Base-by-base conservation (phyloP, 2,797 vertebrate genomes). In the Paguma larvata region DNA sequence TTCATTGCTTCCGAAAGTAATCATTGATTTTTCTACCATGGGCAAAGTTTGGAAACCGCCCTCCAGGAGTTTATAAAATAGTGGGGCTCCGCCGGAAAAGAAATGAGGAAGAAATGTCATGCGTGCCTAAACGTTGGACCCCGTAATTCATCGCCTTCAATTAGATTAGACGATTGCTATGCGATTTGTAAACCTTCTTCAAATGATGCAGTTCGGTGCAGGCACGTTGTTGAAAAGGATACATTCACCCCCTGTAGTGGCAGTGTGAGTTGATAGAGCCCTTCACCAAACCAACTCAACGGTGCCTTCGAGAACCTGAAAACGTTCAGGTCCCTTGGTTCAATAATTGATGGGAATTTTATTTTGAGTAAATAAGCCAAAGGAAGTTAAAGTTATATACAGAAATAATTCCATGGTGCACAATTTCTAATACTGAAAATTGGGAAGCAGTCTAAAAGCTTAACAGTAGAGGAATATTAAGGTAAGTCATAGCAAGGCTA, bases 1-100 rank as follows among this genome's bases (percentile, higher is more conserved):
- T 94, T 93, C 56, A 95, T 94, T 79, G 6, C 44, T 93, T 97
- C 68, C 75, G 94, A 95, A 95, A 77, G 59, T 90, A 86, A 97
- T 92, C 75, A 95, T 72, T 91, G 94, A 95, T 97, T 96, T 96
- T 96, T 92, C 68, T 83, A 44, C 1, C 0, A 44, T 27, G 38
- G 82, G 41, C 68, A 67, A 77, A 46, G 18, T 83, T 84, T 95
- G 63, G 83, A 90, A 93, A 87, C 44, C 79, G 27, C 46, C 94
- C 68, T 79, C 38, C 18, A 86, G 89, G 75, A 87, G 72, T 91
- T 94, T 80, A 95, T 23, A 91, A 94, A 86, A 63, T n/a, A 88
- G 34, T 30, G 0, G 75, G 85, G 38, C 51, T 84, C 27, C 46
- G 86, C n/a, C 73, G 65, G 25, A 32, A 77, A 46, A 70, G 44